A percentile compares a stretch with the other conserved stretches of the same genome.
Conservation (phyloP, 2,888 invertebrate genomes). For the Cerceris rybyensis region DNA sequence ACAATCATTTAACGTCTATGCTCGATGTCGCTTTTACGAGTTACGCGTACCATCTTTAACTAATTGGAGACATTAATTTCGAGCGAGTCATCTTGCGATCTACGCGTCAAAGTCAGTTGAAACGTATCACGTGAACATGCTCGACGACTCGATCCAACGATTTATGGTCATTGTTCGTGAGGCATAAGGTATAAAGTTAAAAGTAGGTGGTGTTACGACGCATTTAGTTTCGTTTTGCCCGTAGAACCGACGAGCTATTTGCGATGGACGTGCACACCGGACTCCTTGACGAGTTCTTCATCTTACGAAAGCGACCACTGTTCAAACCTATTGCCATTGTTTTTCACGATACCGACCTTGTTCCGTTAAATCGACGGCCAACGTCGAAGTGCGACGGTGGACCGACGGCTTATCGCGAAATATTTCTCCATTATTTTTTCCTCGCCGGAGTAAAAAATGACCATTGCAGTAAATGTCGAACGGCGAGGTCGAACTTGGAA, state of each 20-base stretch:
- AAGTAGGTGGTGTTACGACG: background rate
- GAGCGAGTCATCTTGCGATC: background rate
- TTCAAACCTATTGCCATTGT: conserved; percentile 10
- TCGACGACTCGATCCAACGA: background rate
- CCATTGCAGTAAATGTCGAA: no score
- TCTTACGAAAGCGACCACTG: background rate
- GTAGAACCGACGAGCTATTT: background rate
- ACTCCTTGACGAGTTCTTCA: background rate
- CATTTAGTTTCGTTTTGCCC: background rate
- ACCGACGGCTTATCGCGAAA: background rate
- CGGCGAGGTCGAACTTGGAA: no score
- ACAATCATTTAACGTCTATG: no score
- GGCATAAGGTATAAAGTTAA: background rate
- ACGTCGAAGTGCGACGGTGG: background rate
- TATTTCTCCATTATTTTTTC: no score
- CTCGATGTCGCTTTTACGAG: background rate
- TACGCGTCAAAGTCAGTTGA: background rate
- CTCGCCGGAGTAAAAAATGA: no score
- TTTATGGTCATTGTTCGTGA: background rate
- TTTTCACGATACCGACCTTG: conserved; percentile 26
- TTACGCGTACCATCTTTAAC: background rate
- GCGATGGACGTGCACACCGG: background rate
- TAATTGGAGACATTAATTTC: background rate
- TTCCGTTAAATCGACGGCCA: conserved; percentile 14
- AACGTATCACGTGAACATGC: background rate